These are phyloP conservation scores for Cossypha polioptera DNA, from an alignment of 2,797 vertebrate genomes.

Conservation along the genomic window DNA sequence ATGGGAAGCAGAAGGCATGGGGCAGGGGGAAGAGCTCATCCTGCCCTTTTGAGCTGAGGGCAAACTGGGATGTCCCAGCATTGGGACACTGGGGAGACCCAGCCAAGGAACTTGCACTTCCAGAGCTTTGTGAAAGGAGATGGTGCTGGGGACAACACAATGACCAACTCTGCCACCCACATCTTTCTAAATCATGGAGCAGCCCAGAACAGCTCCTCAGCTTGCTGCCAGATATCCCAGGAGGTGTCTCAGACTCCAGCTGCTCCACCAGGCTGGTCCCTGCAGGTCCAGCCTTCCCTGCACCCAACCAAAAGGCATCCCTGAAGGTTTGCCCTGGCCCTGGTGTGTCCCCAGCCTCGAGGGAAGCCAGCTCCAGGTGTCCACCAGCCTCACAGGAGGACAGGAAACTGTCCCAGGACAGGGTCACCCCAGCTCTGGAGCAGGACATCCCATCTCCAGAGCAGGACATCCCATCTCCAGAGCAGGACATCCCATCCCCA, in stretches of 20 bases:
- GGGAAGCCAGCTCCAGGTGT: not conserved
- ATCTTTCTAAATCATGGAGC: not conserved
- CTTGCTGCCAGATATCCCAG: not conserved
- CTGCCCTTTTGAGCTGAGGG: not conserved
- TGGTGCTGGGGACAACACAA: not conserved
- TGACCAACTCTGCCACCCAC: not conserved
- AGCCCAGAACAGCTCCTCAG: not conserved
- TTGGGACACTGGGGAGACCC: accelerated
- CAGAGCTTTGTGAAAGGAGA: not conserved
- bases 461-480: no score
- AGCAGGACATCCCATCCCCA: not conserved
- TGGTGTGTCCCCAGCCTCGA: not conserved
- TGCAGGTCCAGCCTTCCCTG: not conserved
- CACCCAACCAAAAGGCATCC: not conserved
- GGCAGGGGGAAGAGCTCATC: not conserved
- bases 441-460: not conserved
- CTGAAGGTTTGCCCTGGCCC: not conserved
- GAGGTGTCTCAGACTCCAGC: not conserved
- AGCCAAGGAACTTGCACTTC: not conserved
- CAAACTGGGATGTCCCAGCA: not conserved
- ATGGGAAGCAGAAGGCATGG: not conserved
- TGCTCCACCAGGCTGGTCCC: not conserved
- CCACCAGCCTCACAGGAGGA: not conserved
- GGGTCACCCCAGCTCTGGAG: not conserved
- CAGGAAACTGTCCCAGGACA: not conserved